A percentile compares a stretch with the other conserved stretches of the same genome.
phyloP scores from a whole-genome alignment of 1,140 invertebrate genomes.

The Anastatus disparis region DNA sequence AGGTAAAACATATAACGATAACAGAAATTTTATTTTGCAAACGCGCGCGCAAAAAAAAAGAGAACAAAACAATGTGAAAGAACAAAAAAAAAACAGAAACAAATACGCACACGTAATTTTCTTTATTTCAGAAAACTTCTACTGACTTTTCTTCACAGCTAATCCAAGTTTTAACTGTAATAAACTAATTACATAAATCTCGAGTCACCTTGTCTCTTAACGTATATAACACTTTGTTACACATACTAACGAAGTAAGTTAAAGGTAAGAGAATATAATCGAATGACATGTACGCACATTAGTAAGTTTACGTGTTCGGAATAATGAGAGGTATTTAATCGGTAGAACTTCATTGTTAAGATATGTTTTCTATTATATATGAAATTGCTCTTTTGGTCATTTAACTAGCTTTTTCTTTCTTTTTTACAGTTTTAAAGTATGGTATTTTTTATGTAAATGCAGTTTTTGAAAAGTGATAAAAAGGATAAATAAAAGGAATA shows the following conservation, averaged over 20 bases:
- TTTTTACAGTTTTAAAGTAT: no score
- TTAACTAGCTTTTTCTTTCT: no score
- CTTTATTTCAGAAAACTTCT: not conserved
- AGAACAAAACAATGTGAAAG: not conserved
- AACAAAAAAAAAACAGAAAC: not conserved
- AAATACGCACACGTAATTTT: not conserved
- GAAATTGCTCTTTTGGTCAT: no score
- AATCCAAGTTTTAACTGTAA: conserved; percentile 15
- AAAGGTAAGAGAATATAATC: no score
- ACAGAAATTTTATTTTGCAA: not conserved
- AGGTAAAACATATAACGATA: not conserved
- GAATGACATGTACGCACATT: not conserved
- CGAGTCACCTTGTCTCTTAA: no score
- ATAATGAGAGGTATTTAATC: not conserved
- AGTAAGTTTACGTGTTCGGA: not conserved
- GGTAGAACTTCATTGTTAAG: no score
- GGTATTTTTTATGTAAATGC: no score
- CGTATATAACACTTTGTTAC: no score
- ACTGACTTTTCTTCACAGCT: not conserved
- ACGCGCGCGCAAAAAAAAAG: not conserved
- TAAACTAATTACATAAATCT: conserved; percentile 17
- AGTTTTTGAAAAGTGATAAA: no score
- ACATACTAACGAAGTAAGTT: no score
- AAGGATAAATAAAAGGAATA: no score
- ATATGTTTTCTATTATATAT: no score